Evolutionary conservation across 2,888 invertebrate species (phyloP), one percentile per base, ranked within the genome.

Genomic region (Drosophila infuscata): DNA sequence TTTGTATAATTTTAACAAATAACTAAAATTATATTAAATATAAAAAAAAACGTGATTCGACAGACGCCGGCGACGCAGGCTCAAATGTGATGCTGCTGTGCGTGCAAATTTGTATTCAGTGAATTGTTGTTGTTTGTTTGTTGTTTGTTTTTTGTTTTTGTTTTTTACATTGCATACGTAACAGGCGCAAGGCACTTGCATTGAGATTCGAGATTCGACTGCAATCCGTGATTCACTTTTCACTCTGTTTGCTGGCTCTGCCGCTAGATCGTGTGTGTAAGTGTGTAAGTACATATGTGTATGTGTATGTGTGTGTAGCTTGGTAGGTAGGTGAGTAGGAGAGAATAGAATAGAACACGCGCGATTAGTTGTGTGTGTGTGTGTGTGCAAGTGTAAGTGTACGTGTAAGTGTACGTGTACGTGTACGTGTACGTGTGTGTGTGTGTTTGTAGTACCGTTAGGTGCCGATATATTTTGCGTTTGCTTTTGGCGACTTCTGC

Each of bases 21-120:
- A 85, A 76, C 81, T 82, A 89, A 85, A 85, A 81, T 83, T 88
- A 78, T 67, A 76, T 85, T 79, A 82, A 79, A 74, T 81, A 76
- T 77, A 76, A 83, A 81, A 71, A 74, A 80, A 71, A 75, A 70
- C n/a, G 53, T 48, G 63, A 76, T 64, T 76, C 65, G 71, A 77
- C 70, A 69, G 61, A 66, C 75, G 59, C 30, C 49, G 51, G 58
- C 70, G 65, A 68, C 56, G 82, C 84, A 78, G 88, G 82, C 70
- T 75, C 88, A 81, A 81, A 71, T 74, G 71, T 68, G 60, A 46
- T 12, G 74, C 56, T 56, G 53, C 35, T 54, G 54, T 46, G 25
- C 25, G 25, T 43, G 46, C 46, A 25, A 46, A 46, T 46, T 46
- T 46, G 46, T 15, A 41, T 30, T 54, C 75, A 65, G 57, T 59